Conservation (phyloP, 2,113 vertebrate species). For the Aspiorhynchus laticeps region DNA sequence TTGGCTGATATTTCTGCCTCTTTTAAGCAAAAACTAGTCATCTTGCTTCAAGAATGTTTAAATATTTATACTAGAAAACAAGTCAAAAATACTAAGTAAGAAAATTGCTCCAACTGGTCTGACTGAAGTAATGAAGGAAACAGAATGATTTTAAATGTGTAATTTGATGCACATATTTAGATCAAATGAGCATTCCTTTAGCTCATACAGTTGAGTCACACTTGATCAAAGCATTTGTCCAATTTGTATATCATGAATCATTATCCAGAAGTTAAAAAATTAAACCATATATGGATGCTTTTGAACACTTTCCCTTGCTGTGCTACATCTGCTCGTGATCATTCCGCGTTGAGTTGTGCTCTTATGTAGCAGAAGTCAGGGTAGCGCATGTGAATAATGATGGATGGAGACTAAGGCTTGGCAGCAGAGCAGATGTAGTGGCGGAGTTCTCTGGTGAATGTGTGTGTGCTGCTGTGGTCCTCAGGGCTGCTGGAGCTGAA, state of each 20-base stretch:
- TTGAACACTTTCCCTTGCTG: background rate
- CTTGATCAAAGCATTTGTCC: background rate
- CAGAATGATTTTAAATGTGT: background rate
- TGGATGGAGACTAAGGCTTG: too few relatives aligned
- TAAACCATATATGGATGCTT: too few relatives aligned
- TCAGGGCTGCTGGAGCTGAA: conserved; percentile 87
- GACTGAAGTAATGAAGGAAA: background rate
- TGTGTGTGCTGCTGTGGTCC: background rate
- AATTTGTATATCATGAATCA: background rate
- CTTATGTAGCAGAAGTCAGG: too few relatives aligned
- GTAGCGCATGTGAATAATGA: too few relatives aligned
- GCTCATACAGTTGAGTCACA: background rate
- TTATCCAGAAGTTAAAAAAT: background rate
- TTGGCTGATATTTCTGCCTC: too few relatives aligned
- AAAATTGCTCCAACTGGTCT: background rate
- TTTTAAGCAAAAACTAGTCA: too few relatives aligned
- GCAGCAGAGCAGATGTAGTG: too few relatives aligned
- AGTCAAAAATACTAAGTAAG: too few relatives aligned
- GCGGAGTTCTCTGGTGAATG: too few relatives aligned
- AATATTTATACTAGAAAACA: too few relatives aligned
- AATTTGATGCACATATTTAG: background rate
- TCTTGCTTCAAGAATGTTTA: too few relatives aligned
- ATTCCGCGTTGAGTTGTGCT: too few relatives aligned
- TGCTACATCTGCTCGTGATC: background rate
- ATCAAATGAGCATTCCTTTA: background rate